A percentile compares a stretch with the other conserved stretches of the same genome.
phyloP scores from a whole-genome alignment of 2,113 vertebrate genomes.

The Equus przewalskii region DNA sequence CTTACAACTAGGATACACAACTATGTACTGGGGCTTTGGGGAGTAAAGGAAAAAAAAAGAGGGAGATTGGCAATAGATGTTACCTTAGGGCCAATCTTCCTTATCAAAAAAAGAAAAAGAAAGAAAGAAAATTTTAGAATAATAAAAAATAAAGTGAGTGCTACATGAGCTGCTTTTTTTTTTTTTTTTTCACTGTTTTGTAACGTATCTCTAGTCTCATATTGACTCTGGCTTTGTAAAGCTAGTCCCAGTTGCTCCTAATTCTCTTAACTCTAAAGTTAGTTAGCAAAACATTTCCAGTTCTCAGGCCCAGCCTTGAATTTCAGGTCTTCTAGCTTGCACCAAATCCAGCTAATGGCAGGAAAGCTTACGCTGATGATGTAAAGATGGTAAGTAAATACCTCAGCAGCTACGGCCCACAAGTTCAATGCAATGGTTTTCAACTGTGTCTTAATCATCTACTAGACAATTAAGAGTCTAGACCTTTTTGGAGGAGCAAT shows the following conservation, averaged over 20 bases:
- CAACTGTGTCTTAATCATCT: not conserved
- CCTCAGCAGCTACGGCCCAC: not conserved
- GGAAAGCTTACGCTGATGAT: not conserved
- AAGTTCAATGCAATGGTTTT: not conserved
- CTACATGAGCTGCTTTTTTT: not conserved
- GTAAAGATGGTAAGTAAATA: not conserved
- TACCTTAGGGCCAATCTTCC: no score
- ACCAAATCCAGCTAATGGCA: not conserved
- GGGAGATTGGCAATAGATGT: no score
- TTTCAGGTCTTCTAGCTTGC: constrained; percentile 1
- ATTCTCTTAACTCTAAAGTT: constrained; percentile 24
- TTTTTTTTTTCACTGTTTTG: not conserved
- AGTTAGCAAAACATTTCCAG: not conserved
- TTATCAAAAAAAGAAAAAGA: no score
- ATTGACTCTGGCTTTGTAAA: constrained; percentile 17
- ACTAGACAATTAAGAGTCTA: not conserved
- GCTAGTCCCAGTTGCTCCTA: not conserved
- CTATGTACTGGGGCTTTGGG: no score
- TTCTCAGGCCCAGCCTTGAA: not conserved
- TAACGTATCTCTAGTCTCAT: not conserved
- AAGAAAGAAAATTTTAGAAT: constrained; percentile 25
- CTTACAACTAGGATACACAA: no score
- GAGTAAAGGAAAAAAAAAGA: no score
- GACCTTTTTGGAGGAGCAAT: not conserved
- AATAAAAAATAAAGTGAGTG: not conserved